Conservation (phyloP, 2,797 vertebrate species). For the Neomorphus geoffroyi region DNA sequence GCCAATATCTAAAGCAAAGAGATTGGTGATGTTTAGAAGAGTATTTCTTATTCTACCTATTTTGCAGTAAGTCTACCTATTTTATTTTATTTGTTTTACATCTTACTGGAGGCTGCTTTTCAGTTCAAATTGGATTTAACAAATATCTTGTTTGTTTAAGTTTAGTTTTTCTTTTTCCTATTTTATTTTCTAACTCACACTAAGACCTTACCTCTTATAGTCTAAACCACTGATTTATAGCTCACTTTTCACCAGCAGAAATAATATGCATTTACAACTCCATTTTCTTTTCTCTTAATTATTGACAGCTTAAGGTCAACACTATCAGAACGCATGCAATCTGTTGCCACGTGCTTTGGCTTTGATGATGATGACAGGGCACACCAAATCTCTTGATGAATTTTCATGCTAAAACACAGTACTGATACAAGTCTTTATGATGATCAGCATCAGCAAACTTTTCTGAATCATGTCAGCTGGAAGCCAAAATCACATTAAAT, state of each 20-base stretch:
- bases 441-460: slow-evolving; percentile 50
- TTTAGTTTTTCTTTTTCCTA: not conserved
- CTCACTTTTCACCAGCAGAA: slow-evolving; percentile 44
- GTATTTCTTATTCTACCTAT: not conserved
- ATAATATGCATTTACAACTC: not conserved
- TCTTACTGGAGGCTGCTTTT: not conserved
- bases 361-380: slow-evolving; percentile 22
- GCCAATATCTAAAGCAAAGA: not conserved
- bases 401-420: slow-evolving; percentile 62
- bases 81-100: not conserved
- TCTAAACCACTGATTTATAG: not conserved
- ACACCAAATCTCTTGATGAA: not conserved
- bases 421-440: slow-evolving; percentile 16
- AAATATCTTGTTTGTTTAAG: not conserved
- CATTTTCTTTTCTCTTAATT: slow-evolving; percentile 37
- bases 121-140: not conserved
- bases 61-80: not conserved
- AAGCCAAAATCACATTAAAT: slow-evolving; percentile 26
- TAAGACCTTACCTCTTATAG: slow-evolving; percentile 29
- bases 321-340: not conserved
- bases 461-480: slow-evolving; percentile 39
- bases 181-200: not conserved
- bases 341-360: slow-evolving; percentile 1
- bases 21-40: not conserved
- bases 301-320: not conserved